phyloP scores from a whole-genome alignment of 2,888 invertebrate species.

The Hyles lineata region DNA sequence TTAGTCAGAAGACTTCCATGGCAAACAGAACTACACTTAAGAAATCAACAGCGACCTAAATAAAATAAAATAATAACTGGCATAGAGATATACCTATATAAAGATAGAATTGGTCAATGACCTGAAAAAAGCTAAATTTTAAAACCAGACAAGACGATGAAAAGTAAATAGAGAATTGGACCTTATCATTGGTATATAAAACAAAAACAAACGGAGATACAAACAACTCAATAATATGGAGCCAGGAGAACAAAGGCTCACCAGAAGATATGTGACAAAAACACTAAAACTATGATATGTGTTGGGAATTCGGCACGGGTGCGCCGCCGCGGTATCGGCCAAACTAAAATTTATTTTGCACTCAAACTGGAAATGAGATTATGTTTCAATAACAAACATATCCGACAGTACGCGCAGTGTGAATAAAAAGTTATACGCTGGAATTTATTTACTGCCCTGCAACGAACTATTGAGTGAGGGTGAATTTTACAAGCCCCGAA shows the following conservation, averaged over 20 bases:
- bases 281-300: slow-evolving; percentile 35
- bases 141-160: too few relatives aligned
- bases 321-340: slow-evolving; percentile 49
- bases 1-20: too few relatives aligned
- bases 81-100: too few relatives aligned
- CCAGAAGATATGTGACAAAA: neutral
- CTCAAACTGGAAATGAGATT: slow-evolving; percentile 69
- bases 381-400: slow-evolving; percentile 72
- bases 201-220: too few relatives aligned
- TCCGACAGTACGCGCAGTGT: slow-evolving; percentile 53
- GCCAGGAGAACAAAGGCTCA: neutral
- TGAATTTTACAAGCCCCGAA: slow-evolving; percentile 1
- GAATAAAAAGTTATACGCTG: slow-evolving; percentile 59
- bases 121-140: too few relatives aligned
- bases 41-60: too few relatives aligned
- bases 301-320: slow-evolving; percentile 49
- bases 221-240: too few relatives aligned
- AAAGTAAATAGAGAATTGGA: too few relatives aligned
- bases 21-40: too few relatives aligned
- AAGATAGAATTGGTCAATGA: too few relatives aligned
- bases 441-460: slow-evolving; percentile 31
- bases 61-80: too few relatives aligned
- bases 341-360: slow-evolving; percentile 68
- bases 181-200: too few relatives aligned
- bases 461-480: slow-evolving; percentile 15